Evolutionary conservation across 2,888 invertebrate species (phyloP).

Genomic region (Girardia tigrina): DNA sequence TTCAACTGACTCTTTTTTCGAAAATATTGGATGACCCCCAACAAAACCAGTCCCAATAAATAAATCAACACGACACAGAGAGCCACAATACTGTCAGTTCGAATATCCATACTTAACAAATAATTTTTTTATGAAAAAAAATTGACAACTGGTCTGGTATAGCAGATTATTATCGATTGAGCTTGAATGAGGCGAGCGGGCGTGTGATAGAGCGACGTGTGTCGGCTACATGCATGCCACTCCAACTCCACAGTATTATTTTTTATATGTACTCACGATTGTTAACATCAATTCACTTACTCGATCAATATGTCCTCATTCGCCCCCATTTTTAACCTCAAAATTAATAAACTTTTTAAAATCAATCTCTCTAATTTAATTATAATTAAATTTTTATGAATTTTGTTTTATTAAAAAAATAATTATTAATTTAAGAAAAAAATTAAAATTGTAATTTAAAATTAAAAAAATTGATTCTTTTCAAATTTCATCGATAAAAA

Average conservation of each 20-base stretch:
- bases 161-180: background rate
- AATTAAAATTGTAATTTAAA: too few species aligned
- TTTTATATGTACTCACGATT: background rate
- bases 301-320: too few species aligned
- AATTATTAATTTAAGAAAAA: too few species aligned
- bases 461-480: too few species aligned
- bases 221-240: background rate
- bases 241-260: background rate
- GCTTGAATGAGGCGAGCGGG: background rate
- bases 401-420: too few species aligned
- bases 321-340: too few species aligned
- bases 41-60: background rate
- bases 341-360: too few species aligned
- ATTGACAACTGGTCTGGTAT: background rate
- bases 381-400: too few species aligned
- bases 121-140: too few species aligned
- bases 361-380: too few species aligned
- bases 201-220: background rate
- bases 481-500: too few species aligned
- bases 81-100: slow-evolving; percentile 1
- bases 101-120: background rate
- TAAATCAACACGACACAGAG: background rate
- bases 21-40: background rate
- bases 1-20: background rate
- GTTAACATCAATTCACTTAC: too few species aligned